Evolutionary conservation across 2,888 invertebrate species (phyloP).

Genomic region (Sisyra terminalis): DNA sequence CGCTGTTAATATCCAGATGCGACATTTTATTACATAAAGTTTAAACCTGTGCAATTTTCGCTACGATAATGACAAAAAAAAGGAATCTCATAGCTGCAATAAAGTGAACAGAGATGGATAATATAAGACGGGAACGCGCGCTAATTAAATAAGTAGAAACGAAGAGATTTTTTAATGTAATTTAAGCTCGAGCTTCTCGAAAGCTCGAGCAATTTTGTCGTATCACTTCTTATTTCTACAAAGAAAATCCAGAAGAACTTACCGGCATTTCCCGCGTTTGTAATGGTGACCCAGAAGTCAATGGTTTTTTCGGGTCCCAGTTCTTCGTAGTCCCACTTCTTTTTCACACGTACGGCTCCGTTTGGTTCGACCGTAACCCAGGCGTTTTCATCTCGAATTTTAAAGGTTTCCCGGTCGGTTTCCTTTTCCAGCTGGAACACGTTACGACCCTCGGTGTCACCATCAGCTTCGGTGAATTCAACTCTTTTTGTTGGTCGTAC

Average conservation of each 20-base stretch:
- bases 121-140: no score
- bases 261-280: conserved; percentile 79
- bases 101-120: no score
- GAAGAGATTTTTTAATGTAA: no score
- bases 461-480: conserved; percentile 83
- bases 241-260: conserved; percentile 24
- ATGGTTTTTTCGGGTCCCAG: conserved; percentile 87
- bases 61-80: no score
- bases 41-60: no score
- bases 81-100: no score
- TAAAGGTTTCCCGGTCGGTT: conserved; percentile 81
- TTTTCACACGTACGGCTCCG: conserved; percentile 83
- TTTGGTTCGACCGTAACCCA: conserved; percentile 88
- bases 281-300: conserved; percentile 91
- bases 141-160: no score
- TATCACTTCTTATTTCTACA: background rate
- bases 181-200: no score
- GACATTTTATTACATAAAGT: no score
- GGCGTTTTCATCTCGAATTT: conserved; percentile 83
- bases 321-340: conserved; percentile 95
- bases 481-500: conserved; percentile 90
- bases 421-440: conserved; percentile 85
- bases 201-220: no score
- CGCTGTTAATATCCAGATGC: no score
- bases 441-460: conserved; percentile 70